Base-by-base conservation (phyloP, 2,113 vertebrate genomes). In the Vireo altiloquus region DNA sequence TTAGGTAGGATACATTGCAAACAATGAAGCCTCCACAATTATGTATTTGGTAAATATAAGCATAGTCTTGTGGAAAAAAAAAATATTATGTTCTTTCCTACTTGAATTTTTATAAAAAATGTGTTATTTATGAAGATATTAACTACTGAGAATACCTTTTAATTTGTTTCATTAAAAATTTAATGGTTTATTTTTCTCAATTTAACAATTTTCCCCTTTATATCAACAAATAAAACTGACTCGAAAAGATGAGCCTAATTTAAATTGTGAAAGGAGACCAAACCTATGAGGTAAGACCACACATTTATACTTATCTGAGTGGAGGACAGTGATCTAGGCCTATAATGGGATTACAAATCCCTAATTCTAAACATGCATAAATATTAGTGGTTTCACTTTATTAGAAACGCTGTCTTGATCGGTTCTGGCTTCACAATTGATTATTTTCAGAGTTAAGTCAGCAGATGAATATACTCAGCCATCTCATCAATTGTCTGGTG, bases 331-430 rank as follows among this genome's bases (percentile, higher is more conserved):
- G 70, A 95, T 86, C 59, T 75, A 91, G 70, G 78, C 63, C 47
- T 93, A 56, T 77, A 94, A 89, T 72, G 74, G 88, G 71, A 92
- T 91, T 92, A 86, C 80, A 82, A 31, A 94, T 59, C 70, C 25
- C 20, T 90, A 93, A 86, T 64, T 82, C 93, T 78, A 95, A 92
- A 80, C 60, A 88, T 87, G 42, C 92, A 93, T 94, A 94, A 94
- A 78, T 70, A 94, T 92, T 66, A 95, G 70, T 57, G 28, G 31
- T 95, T 97, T 94, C 94, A 94, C 68, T 90, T 91, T 92, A 92
- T 83, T 91, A 93, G 52, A 37, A 95, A 56, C 47, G 92, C 39
- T 94, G 52, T 79, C 61, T 56, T 57, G 35, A 87, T 91, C 49
- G n/a, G n/a, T 87, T 95, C 59, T 96, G 64, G 92, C 56, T 89